Conservation (phyloP, 2,113 vertebrate species). For the Lonchura striata region DNA sequence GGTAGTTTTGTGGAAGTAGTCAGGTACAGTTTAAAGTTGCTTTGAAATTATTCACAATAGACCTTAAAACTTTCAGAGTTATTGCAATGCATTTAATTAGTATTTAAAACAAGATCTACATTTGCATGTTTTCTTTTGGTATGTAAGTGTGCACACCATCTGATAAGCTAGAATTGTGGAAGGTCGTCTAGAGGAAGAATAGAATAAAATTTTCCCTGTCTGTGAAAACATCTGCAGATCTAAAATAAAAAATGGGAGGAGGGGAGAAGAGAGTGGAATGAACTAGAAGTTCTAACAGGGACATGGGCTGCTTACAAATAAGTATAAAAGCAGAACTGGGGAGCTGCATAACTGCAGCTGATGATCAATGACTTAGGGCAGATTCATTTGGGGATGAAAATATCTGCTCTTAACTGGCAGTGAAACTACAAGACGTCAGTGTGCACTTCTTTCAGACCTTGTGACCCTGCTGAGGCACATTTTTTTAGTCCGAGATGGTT, state of each 20-base stretch:
- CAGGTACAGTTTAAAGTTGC: not conserved
- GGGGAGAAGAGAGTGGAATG: not conserved
- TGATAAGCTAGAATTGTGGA: constrained; percentile 34
- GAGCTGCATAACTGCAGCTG: not conserved
- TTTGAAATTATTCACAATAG: not conserved
- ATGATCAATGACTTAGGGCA: not conserved
- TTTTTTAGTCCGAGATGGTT: not conserved
- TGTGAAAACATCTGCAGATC: constrained; percentile 19
- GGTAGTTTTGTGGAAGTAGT: not conserved
- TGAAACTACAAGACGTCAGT: not conserved
- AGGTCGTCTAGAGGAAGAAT: constrained; percentile 38
- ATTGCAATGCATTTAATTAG: constrained; percentile 25
- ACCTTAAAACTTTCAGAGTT: not conserved
- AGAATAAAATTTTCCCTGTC: not conserved
- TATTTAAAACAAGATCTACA: constrained; percentile 32
- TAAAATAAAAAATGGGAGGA: constrained; percentile 30
- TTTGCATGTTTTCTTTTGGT: constrained; percentile 46
- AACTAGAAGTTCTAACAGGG: not conserved
- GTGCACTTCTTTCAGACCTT: not conserved
- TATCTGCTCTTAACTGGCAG: not conserved
- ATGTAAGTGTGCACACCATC: constrained; percentile 32
- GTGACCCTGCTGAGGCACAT: not conserved
- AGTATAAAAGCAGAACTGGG: not conserved
- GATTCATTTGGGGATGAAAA: not conserved
- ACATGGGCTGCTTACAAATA: constrained; percentile 2